These are phyloP conservation scores for Polyergus mexicanus DNA, from an alignment of 1,140 invertebrate genomes.

Conservation along the genomic window DNA sequence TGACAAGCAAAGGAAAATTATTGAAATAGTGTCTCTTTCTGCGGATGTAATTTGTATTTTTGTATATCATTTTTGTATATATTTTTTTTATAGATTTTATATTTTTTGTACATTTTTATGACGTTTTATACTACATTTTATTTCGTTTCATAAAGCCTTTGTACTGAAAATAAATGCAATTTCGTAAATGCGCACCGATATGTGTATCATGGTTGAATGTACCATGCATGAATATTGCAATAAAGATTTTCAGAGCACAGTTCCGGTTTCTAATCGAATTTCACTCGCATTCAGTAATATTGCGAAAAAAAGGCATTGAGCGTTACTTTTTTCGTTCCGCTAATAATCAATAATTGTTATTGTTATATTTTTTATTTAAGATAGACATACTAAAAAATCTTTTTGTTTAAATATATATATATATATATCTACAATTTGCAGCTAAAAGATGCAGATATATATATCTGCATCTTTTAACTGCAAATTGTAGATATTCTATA, in stretches of 20 bases:
- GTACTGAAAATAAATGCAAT: constrained; percentile 1
- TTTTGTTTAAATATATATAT: not conserved
- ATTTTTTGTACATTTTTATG: not conserved
- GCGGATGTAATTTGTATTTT: not conserved
- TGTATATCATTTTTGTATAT: not conserved
- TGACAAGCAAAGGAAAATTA: not conserved
- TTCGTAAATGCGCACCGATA: constrained; percentile 5
- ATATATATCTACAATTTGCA: too few relatives aligned
- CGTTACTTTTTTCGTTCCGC: constrained; percentile 16
- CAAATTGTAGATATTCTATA: too few relatives aligned
- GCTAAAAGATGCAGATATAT: too few relatives aligned
- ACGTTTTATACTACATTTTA: not conserved
- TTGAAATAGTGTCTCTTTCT: not conserved
- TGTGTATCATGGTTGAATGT: not conserved
- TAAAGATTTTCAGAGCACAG: constrained; percentile 45
- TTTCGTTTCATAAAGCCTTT: not conserved
- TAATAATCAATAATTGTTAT: constrained; percentile 12
- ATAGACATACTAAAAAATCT: not conserved
- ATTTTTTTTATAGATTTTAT: not conserved
- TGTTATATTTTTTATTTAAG: not conserved
- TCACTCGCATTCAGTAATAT: constrained; percentile 44
- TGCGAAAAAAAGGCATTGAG: constrained; percentile 2
- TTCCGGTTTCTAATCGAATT: constrained; percentile 70
- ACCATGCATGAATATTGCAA: constrained; percentile 33
- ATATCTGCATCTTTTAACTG: too few relatives aligned